phyloP scores from a whole-genome alignment of 2,797 vertebrate genomes.

The Microctenopoma lineatum region DNA sequence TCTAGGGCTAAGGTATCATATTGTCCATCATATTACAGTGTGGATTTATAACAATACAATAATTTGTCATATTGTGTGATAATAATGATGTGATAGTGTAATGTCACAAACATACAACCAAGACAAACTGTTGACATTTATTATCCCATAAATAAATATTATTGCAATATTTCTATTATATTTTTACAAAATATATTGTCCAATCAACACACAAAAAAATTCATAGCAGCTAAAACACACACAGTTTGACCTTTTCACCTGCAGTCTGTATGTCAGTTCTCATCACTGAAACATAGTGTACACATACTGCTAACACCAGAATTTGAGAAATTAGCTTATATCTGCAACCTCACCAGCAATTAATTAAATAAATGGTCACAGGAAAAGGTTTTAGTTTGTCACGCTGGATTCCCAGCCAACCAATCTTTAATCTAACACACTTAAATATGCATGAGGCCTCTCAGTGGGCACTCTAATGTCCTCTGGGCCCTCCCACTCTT shows the following conservation, averaged over 20 bases:
- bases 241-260: slow-evolving; percentile 42
- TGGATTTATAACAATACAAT: too few relatives aligned
- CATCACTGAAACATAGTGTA: background rate
- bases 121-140: too few relatives aligned
- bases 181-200: too few relatives aligned
- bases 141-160: too few relatives aligned
- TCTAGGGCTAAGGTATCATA: too few relatives aligned
- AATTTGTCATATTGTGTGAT: too few relatives aligned
- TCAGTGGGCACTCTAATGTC: slow-evolving; percentile 63
- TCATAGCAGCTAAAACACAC: background rate
- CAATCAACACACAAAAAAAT: too few relatives aligned
- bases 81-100: too few relatives aligned
- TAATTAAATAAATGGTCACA: slow-evolving; percentile 76
- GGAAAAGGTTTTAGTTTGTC: slow-evolving; percentile 47
- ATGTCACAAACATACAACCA: too few relatives aligned
- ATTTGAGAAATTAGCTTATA: slow-evolving; percentile 50
- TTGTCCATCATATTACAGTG: too few relatives aligned
- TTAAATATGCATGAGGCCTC: slow-evolving; percentile 82
- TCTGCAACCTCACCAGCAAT: slow-evolving; percentile 41
- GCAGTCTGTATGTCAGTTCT: slow-evolving; percentile 27
- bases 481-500: slow-evolving; percentile 27
- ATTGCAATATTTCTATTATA: too few relatives aligned
- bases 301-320: slow-evolving; percentile 35
- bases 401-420: slow-evolving; percentile 45
- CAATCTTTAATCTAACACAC: slow-evolving; percentile 67